Evolutionary conservation across 2,113 vertebrate species (phyloP).

Genomic region (Sylvia atricapilla): DNA sequence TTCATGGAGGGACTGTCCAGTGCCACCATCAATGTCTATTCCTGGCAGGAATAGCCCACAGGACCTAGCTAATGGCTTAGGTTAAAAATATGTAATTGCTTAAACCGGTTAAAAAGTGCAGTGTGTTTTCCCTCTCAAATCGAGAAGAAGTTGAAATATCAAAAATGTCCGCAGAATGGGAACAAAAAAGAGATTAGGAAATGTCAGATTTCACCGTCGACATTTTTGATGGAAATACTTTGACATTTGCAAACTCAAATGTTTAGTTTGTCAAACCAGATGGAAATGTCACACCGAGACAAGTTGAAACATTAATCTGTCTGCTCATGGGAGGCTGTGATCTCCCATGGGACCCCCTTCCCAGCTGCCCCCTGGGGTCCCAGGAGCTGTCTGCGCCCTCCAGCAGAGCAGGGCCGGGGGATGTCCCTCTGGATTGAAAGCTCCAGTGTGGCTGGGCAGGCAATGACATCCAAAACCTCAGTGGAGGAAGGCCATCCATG

Average conservation of each 20-base stretch:
- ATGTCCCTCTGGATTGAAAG: background rate
- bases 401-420: rapidly evolving
- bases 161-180: constrained; percentile 12
- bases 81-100: background rate
- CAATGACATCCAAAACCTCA: background rate
- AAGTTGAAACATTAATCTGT: constrained; percentile 40
- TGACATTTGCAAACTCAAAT: constrained; percentile 62
- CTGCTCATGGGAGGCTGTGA: background rate
- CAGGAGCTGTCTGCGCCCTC: background rate
- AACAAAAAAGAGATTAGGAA: constrained; percentile 54
- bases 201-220: constrained; percentile 13
- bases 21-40: background rate
- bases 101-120: background rate
- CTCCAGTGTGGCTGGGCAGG: background rate
- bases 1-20: background rate
- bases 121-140: constrained; percentile 1
- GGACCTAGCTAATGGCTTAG: background rate
- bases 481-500: background rate
- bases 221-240: constrained; percentile 61
- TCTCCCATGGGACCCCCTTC: background rate
- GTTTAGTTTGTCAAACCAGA: constrained; percentile 63
- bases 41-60: background rate
- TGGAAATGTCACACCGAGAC: constrained; percentile 43
- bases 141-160: constrained; percentile 46
- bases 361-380: background rate